Percentiles rank a stretch among this genome's conserved stretches.
Evolutionary conservation across 2,888 invertebrate genomes (phyloP).

Genomic region (Trichogramma evanescens): DNA sequence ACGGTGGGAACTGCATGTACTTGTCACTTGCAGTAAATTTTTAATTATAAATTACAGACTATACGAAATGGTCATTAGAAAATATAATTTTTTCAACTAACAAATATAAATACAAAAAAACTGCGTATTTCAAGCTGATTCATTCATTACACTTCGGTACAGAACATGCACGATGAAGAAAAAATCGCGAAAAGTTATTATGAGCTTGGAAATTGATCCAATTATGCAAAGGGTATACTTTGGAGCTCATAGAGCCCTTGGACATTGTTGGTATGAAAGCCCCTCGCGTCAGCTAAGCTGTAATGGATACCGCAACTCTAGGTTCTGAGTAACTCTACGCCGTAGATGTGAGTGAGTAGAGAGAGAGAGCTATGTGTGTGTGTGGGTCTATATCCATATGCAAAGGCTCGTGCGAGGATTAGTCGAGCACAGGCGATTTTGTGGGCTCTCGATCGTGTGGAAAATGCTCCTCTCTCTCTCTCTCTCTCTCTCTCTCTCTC

Average conservation of each 20-base stretch:
- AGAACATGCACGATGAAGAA: too few species aligned
- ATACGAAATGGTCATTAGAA: too few species aligned
- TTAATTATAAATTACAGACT: too few species aligned
- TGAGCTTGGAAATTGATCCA: constrained; percentile 39
- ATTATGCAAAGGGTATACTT: constrained; percentile 35
- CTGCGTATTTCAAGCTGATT: too few species aligned
- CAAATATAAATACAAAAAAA: too few species aligned
- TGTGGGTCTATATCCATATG: constrained; percentile 33
- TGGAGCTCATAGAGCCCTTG: constrained; percentile 14
- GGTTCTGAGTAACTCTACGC: too few species aligned
- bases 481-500: constrained; percentile 22
- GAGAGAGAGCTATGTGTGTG: constrained; percentile 7
- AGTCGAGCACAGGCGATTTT: constrained; percentile 29
- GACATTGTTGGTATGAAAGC: constrained; percentile 27
- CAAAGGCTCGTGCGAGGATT: constrained; percentile 32
- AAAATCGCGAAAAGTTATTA: too few species aligned
- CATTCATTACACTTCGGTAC: too few species aligned
- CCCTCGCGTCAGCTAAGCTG: constrained; percentile 30
- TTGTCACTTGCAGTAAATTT: too few species aligned
- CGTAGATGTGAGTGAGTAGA: not conserved
- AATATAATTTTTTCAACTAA: too few species aligned
- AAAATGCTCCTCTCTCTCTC: constrained; percentile 23
- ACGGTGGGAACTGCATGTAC: too few species aligned
- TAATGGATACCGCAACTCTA: constrained; percentile 28
- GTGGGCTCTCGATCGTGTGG: constrained; percentile 23